Percentiles rank a stretch among this genome's conserved stretches.
Evolutionary conservation across 2,888 invertebrate species (phyloP).

Genomic region (Saturnia pavonia): DNA sequence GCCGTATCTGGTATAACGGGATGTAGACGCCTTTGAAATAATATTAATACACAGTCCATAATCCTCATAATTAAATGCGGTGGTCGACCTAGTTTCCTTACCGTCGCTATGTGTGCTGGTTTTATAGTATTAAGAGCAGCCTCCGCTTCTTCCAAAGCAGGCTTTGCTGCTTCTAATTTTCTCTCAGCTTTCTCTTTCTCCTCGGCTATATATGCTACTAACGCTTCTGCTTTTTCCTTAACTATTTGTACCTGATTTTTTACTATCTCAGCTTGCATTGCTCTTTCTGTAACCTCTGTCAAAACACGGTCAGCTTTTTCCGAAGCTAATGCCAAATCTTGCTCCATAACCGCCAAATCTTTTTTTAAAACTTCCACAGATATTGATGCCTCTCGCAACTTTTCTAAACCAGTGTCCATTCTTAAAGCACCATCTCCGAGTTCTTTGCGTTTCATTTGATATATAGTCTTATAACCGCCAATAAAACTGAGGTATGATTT

Average conservation of each 20-base stretch:
- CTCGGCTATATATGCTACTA: constrained; percentile 92
- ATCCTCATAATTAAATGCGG: constrained; percentile 98
- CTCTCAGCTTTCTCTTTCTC: constrained; percentile 96
- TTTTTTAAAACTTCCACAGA: constrained; percentile 95
- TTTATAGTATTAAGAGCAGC: constrained; percentile 97
- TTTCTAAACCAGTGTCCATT: constrained; percentile 98
- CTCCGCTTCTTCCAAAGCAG: constrained; percentile 97
- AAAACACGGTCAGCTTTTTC: constrained; percentile 94
- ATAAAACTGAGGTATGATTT: constrained; percentile 98
- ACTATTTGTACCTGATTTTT: constrained; percentile 98
- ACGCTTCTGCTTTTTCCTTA: constrained; percentile 95
- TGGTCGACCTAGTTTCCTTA: constrained; percentile 95
- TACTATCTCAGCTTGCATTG: constrained; percentile 96
- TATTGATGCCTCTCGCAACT: constrained; percentile 96
- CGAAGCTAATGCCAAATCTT: constrained; percentile 95
- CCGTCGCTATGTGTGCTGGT: constrained; percentile 97
- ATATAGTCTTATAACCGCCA: constrained; percentile 96
- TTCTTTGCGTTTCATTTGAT: constrained; percentile 93
- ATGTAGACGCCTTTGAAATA: constrained; percentile 95
- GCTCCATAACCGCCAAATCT: constrained; percentile 96
- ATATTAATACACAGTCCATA: constrained; percentile 97
- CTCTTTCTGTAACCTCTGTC: constrained; percentile 94
- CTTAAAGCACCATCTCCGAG: constrained; percentile 93
- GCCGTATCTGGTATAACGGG: constrained; percentile 90
- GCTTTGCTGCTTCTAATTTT: constrained; percentile 97